A percentile compares a stretch with the other conserved stretches of the same genome.
Evolutionary conservation across 1,140 invertebrate species (phyloP).

Genomic region (Scaptodrosophila lebanonensis): DNA sequence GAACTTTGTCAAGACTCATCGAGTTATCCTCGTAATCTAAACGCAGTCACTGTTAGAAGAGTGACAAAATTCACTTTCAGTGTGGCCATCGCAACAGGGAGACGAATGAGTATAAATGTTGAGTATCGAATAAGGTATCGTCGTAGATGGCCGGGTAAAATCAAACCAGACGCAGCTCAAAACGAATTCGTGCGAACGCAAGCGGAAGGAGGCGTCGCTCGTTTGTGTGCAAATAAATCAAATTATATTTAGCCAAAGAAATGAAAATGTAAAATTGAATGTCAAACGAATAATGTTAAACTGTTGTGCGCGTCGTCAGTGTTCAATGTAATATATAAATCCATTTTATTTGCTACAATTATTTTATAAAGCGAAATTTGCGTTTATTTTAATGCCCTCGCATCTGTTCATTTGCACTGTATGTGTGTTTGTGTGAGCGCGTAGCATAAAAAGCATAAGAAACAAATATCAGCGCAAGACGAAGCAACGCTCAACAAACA

Average conservation of each 20-base stretch:
- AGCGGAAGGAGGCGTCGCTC: too few relatives aligned
- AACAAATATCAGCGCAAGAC: constrained; percentile 27
- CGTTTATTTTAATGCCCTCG: constrained; percentile 30
- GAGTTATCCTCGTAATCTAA: too few relatives aligned
- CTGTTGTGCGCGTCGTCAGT: constrained; percentile 27
- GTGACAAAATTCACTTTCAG: too few relatives aligned
- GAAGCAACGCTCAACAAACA: constrained; percentile 26
- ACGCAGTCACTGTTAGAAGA: too few relatives aligned
- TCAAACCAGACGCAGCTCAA: too few relatives aligned
- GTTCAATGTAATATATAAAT: constrained; percentile 28
- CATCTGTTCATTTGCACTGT: constrained; percentile 21
- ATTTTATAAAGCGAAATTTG: constrained; percentile 46
- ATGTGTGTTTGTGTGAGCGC: constrained; percentile 31
- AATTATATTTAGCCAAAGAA: constrained; percentile 26
- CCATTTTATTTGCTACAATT: constrained; percentile 12
- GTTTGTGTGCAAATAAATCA: too few relatives aligned
- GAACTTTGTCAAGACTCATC: too few relatives aligned
- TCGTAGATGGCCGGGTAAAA: too few relatives aligned
- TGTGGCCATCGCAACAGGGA: too few relatives aligned
- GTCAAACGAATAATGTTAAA: constrained; percentile 44
- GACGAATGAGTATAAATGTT: too few relatives aligned
- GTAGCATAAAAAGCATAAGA: constrained; percentile 37
- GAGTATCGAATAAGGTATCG: too few relatives aligned
- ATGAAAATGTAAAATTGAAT: constrained; percentile 38
- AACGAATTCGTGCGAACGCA: too few relatives aligned